Evolutionary conservation across 2,888 invertebrate genomes (phyloP).

Genomic region (Carpatolechia fugitivella): DNA sequence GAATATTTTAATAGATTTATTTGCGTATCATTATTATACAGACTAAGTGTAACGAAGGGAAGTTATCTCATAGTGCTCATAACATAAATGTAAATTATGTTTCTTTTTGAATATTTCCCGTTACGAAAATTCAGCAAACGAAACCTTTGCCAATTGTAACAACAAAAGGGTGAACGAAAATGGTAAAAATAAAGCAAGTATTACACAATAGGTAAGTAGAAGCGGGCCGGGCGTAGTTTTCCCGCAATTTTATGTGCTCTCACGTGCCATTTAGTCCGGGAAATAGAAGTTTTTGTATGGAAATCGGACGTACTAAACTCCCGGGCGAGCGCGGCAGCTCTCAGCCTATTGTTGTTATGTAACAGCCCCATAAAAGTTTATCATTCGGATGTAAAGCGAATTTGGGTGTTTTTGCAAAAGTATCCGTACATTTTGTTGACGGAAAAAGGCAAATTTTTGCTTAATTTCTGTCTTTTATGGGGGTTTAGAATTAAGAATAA

Average conservation of each 20-base stretch:
- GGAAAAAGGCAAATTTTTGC: neutral
- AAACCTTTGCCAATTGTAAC: neutral
- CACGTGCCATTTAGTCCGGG: constrained; percentile 77
- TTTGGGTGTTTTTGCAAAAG: constrained; percentile 43
- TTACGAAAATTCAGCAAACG: neutral
- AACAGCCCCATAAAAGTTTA: constrained; percentile 72
- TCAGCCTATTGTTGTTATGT: constrained; percentile 67
- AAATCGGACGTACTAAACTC: constrained; percentile 74
- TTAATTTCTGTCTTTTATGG: neutral
- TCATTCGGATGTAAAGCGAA: constrained; percentile 58
- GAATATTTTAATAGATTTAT: constrained; percentile 8
- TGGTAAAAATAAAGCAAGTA: constrained; percentile 52
- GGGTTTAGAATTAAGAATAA: neutral
- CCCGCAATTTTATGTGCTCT: constrained; percentile 74
- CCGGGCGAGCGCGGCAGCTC: constrained; percentile 53
- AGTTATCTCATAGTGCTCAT: neutral
- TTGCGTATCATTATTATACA: neutral
- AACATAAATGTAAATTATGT: constrained; percentile 3
- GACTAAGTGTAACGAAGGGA: neutral
- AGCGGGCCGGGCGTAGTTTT: constrained; percentile 58
- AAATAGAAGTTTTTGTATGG: constrained; percentile 79
- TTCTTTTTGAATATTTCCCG: neutral
- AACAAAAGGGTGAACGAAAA: constrained; percentile 38
- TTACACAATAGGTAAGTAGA: constrained; percentile 23
- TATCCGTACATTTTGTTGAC: constrained; percentile 1